Evolutionary conservation across 2,888 invertebrate genomes (phyloP).

Genomic region (Acanthosepion lycidas): DNA sequence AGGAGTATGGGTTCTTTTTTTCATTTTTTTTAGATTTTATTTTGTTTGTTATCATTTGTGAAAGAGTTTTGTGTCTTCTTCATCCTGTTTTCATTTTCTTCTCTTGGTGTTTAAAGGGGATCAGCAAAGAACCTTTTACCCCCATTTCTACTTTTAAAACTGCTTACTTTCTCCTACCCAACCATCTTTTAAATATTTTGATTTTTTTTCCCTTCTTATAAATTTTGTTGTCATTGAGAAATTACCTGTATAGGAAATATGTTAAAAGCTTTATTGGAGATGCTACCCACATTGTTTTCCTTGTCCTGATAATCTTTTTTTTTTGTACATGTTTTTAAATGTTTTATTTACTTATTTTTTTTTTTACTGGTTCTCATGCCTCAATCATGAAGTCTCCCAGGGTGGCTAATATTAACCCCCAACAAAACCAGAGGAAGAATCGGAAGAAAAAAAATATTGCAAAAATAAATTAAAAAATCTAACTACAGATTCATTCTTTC

Average conservation of each 20-base stretch:
- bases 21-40: not conserved
- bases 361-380: not conserved
- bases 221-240: not conserved
- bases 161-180: fast-evolving
- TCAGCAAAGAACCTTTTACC: not conserved
- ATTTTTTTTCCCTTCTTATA: not conserved
- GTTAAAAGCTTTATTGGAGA: not conserved
- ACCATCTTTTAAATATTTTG: not conserved
- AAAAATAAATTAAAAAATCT: not conserved
- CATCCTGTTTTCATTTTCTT: not conserved
- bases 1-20: not conserved
- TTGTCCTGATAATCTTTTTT: not conserved
- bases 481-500: not conserved
- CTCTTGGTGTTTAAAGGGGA: not conserved
- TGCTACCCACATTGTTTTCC: not conserved
- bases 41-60: not conserved
- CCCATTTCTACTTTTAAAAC: not conserved
- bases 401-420: constrained; percentile 8
- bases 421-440: not conserved
- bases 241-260: not conserved
- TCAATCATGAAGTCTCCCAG: not conserved
- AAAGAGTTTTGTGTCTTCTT: not conserved
- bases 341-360: not conserved
- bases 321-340: not conserved
- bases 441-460: not conserved